Evolutionary conservation across 2,113 vertebrate genomes (phyloP).

Genomic region (Formicarius rufipectus): DNA sequence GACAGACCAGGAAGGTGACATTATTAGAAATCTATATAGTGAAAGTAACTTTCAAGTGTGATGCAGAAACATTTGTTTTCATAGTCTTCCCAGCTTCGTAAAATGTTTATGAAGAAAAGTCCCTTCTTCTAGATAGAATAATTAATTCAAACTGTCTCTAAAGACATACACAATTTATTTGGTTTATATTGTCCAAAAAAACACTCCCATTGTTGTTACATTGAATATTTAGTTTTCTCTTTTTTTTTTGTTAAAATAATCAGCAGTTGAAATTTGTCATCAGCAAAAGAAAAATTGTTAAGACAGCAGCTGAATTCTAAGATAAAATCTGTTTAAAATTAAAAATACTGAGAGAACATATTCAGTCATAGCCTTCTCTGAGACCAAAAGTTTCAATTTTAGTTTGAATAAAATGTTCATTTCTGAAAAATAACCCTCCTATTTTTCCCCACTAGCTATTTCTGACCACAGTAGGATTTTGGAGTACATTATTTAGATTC

Average conservation of each 20-base stretch:
- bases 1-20: background rate
- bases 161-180: background rate
- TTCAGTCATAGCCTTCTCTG: background rate
- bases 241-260: background rate
- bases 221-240: background rate
- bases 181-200: background rate
- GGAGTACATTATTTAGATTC: background rate
- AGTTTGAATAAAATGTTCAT: background rate
- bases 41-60: background rate
- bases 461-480: background rate
- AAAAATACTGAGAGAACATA: background rate
- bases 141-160: background rate
- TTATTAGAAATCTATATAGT: background rate
- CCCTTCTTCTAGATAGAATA: background rate
- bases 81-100: background rate
- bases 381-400: background rate
- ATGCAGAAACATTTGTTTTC: background rate
- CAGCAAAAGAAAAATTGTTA: background rate
- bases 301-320: background rate
- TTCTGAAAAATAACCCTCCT: background rate
- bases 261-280: background rate
- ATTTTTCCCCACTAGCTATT: background rate
- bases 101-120: background rate
- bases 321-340: background rate
- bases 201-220: background rate